Percentiles rank a stretch among this genome's conserved stretches.
Evolutionary conservation across 2,888 invertebrate genomes (phyloP).

Genomic region (Lithosia quadra): DNA sequence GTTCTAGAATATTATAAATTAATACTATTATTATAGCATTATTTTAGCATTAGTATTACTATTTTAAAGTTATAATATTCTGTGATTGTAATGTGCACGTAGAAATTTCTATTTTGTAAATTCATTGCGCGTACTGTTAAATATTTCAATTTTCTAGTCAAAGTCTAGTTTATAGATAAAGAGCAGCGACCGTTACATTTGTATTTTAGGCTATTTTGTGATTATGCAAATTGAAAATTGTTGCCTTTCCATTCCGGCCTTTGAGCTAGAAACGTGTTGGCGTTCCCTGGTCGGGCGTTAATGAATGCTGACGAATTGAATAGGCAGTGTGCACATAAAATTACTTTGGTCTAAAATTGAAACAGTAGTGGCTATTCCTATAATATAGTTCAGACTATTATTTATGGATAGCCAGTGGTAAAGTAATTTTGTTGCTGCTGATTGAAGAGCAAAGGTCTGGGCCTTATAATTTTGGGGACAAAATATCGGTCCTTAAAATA

Average conservation of each 20-base stretch:
- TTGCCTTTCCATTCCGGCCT: background rate
- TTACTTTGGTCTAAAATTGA: background rate
- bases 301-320: background rate
- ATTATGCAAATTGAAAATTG: conserved; percentile 2
- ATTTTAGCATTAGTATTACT: no score
- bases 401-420: no score
- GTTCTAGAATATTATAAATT: no score
- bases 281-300: background rate
- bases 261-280: background rate
- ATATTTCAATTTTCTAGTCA: background rate
- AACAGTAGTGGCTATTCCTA: no score
- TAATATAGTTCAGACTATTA: no score
- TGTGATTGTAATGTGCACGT: background rate
- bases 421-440: no score
- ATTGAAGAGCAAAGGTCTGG: no score
- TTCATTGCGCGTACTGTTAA: background rate
- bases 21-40: no score
- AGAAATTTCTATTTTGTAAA: background rate
- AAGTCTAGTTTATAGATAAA: background rate
- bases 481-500: no score
- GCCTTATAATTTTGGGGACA: no score
- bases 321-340: background rate
- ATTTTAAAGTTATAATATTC: no score
- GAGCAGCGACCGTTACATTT: background rate
- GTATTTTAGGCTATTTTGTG: background rate